These are phyloP conservation scores for Cephalopterus ornatus DNA, from an alignment of 2,113 vertebrate genomes.

Conservation along the genomic window DNA sequence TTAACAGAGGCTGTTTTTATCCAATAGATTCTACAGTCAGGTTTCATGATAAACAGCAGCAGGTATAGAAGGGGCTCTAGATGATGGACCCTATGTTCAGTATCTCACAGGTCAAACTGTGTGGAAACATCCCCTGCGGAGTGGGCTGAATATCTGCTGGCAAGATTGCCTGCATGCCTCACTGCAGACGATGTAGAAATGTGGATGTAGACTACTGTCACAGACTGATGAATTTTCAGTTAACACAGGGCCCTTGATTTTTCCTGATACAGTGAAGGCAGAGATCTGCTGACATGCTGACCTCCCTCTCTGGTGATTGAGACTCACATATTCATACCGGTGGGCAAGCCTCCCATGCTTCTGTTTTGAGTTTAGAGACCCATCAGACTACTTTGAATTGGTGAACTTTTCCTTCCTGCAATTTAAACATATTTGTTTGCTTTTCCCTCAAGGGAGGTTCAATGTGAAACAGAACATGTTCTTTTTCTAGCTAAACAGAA, in stretches of 20 bases:
- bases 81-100: not conserved
- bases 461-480: not conserved
- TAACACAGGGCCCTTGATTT: not conserved
- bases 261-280: not conserved
- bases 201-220: not conserved
- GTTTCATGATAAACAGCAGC: not conserved
- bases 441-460: conserved; percentile 25
- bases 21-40: not conserved
- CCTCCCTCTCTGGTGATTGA: not conserved
- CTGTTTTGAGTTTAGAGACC: conserved; percentile 45
- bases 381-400: not conserved
- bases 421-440: not conserved
- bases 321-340: not conserved
- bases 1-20: not conserved
- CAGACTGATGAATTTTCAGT: not conserved
- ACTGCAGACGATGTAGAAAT: not conserved
- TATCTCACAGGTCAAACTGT: not conserved
- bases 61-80: not conserved
- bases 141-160: not conserved
- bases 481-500: conserved; percentile 5
- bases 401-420: conserved; percentile 8
- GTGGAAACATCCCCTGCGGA: not conserved
- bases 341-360: conserved; percentile 32
- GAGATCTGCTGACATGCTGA: not conserved
- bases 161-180: not conserved